A percentile compares a stretch with the other conserved stretches of the same genome.
Conservation (phyloP, 2,113 vertebrate genomes). For the Sporophila hypoxantha region DNA sequence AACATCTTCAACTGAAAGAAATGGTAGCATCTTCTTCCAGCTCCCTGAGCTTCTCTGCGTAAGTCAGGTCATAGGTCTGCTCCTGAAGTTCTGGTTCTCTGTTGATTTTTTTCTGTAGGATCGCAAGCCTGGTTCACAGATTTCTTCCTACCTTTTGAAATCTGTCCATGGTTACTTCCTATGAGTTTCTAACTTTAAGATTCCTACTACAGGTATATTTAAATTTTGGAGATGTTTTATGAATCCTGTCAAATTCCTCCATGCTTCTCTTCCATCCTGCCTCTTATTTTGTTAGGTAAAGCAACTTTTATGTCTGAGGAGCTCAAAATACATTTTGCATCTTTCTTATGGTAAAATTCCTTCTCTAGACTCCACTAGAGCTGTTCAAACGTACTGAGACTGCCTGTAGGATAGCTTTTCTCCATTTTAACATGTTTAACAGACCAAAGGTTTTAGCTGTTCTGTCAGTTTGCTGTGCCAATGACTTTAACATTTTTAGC, state of each 20-base stretch:
- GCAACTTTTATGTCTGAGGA: not conserved
- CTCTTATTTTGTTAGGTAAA: not conserved
- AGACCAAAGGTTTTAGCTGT: not conserved
- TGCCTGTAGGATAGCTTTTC: not conserved
- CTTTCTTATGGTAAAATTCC: not conserved
- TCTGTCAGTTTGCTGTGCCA: not conserved
- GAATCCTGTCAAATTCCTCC: not conserved
- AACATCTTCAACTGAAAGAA: not conserved
- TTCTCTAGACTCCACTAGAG: not conserved
- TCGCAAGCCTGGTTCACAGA: not conserved
- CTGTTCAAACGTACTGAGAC: not conserved
- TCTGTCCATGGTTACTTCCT: not conserved
- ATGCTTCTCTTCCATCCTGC: not conserved
- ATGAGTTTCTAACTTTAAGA: not conserved
- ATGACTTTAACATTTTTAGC: not conserved
- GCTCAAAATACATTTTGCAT: not conserved
- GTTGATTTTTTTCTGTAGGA: not conserved
- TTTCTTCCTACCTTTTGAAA: not conserved
- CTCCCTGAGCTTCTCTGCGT: not conserved
- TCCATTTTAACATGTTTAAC: constrained; percentile 1
- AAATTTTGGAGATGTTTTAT: not conserved
- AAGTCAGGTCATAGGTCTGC: not conserved
- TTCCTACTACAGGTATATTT: not conserved
- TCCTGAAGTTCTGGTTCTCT: not conserved
- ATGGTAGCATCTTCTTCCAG: not conserved